Conservation (phyloP, 2,113 vertebrate species). For the Zingel zingel region DNA sequence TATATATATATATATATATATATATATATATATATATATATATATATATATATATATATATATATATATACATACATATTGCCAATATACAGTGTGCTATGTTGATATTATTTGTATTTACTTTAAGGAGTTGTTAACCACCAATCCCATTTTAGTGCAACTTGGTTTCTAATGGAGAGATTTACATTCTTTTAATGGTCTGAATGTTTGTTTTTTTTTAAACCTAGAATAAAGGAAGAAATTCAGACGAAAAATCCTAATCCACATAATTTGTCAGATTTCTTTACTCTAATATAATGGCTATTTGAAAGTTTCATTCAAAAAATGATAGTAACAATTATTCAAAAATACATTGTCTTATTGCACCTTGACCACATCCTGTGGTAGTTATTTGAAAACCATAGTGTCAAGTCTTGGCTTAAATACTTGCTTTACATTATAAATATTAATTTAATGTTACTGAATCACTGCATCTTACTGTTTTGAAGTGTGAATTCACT, state of each 20-base stretch:
- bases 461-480: neutral
- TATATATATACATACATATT: neutral
- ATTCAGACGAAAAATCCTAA: neutral
- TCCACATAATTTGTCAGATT: neutral
- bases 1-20: neutral
- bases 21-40: neutral
- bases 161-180: neutral
- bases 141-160: neutral
- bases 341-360: neutral
- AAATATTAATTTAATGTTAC: neutral
- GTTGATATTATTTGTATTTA: neutral
- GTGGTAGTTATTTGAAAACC: neutral
- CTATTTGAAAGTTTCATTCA: neutral
- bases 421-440: neutral
- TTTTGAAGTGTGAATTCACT: constrained; percentile 14
- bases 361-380: neutral
- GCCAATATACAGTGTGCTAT: neutral
- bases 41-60: neutral
- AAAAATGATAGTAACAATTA: neutral
- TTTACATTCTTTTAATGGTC: neutral
- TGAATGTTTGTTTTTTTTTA: neutral
- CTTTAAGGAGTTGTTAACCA: neutral
- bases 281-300: neutral
- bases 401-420: neutral
- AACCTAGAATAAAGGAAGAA: neutral